Base-by-base conservation (phyloP, 2,113 vertebrate species). In the Semnornis frantzii region DNA sequence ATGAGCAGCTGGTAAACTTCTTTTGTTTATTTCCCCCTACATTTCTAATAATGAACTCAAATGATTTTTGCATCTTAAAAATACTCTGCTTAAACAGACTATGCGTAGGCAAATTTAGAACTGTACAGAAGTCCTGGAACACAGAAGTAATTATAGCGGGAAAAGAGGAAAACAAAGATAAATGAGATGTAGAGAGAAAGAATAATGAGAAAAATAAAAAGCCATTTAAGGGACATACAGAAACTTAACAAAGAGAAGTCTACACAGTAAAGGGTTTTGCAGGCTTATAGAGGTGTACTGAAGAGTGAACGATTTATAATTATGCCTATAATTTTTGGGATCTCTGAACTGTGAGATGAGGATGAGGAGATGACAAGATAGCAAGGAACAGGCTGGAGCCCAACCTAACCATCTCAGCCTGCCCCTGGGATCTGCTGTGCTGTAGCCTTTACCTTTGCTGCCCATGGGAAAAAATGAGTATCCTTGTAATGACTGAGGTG, bases 41-140 rank as follows among this genome's bases (percentile, higher is more conserved):
- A 46, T 85, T 93, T 92, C 79, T 95, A 94, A 94, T 85, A 92
- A 92, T 88, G 68, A 93, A 80, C 64, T 93, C 48, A 83, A 85
- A 92, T 66, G 7, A 73, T 85, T 94, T 90, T 94, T 92, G 69
- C 82, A 94, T 73, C 77, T 96, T 85, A 93, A 90, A 92, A 94
- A 92, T 87, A 76, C 31, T 69, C 55, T 33, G 39, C 50, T 62
- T 58, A 82, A 93, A 76, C 79, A 92, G 82, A 68, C 69, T 90
- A 80, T 74, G 68, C n/a, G 15, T 90, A 69, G 89, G 76, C 86
- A 93, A 91, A 82, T 94, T 82, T 85, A 80, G 82, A 93, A 77
- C 77, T 62, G 68, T 70, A 62, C 90, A 92, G 69, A 93, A 92
- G 76, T 93, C 72, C 68, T 94, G 72, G 60, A 94, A 82, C 59